phyloP scores from a whole-genome alignment of 2,113 vertebrate genomes.

The Tautogolabrus adspersus region DNA sequence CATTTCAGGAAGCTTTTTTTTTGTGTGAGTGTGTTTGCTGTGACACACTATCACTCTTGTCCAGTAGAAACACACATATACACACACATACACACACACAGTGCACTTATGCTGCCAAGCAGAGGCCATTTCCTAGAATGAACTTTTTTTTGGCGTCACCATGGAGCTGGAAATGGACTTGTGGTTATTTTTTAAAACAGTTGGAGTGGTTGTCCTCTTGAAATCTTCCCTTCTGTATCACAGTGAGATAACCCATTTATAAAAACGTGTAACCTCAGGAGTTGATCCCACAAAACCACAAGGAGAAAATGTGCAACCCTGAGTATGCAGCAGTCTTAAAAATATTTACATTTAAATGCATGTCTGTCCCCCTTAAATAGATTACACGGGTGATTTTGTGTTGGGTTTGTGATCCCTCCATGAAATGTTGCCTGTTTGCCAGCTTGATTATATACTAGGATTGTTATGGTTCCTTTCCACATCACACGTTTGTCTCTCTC shows the following conservation, averaged over 20 bases:
- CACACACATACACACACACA: constrained; percentile 8
- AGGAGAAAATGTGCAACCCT: constrained; percentile 27
- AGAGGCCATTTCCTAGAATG: constrained; percentile 61
- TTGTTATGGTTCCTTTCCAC: constrained; percentile 23
- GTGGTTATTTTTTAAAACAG: constrained; percentile 63
- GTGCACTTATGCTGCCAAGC: constrained; percentile 31
- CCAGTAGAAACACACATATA: constrained; percentile 21
- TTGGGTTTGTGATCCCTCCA: background rate
- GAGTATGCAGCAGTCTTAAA: constrained; percentile 10
- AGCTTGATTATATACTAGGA: constrained; percentile 27
- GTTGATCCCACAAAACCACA: constrained; percentile 45
- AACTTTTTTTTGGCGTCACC: constrained; percentile 61
- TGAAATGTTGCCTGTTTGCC: background rate
- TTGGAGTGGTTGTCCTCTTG: constrained; percentile 50
- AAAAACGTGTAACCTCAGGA: constrained; percentile 38
- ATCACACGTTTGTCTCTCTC: constrained; percentile 7
- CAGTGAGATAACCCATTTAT: constrained; percentile 55
- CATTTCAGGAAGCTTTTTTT: constrained; percentile 30
- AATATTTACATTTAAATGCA: constrained; percentile 33
- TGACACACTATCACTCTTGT: constrained; percentile 14
- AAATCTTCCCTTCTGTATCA: constrained; percentile 46
- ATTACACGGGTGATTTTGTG: constrained; percentile 10
- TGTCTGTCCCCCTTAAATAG: constrained; percentile 18
- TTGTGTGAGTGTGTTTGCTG: constrained; percentile 8
- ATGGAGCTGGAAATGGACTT: constrained; percentile 60